Percentiles rank a stretch among this genome's conserved stretches.
Evolutionary conservation across 2,113 vertebrate species (phyloP).

Genomic region (Rhinopomastus cyanomelas): DNA sequence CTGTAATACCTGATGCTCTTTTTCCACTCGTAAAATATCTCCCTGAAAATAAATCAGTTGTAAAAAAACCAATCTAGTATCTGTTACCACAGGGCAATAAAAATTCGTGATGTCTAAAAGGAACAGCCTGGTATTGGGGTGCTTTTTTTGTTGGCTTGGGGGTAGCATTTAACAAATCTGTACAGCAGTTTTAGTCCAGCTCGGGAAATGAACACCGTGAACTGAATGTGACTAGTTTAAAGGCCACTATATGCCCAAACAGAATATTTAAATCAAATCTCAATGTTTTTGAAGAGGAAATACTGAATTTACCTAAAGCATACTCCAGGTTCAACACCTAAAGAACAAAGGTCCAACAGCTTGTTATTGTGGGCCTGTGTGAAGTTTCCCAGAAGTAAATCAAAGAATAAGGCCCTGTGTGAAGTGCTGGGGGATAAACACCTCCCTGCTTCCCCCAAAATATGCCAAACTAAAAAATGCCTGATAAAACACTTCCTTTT

Average conservation of each 20-base stretch:
- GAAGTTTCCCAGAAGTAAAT: not conserved
- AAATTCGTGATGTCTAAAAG: not conserved
- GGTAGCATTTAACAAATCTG: not conserved
- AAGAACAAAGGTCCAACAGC: not conserved
- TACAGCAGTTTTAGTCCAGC: not conserved
- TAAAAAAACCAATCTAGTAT: not conserved
- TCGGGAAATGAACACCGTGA: not conserved
- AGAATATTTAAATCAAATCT: not conserved
- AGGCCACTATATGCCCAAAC: not conserved
- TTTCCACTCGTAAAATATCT: conserved; percentile 80
- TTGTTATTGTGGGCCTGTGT: not conserved
- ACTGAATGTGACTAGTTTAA: not conserved
- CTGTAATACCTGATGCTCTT: conserved; percentile 67
- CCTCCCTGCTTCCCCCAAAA: not conserved
- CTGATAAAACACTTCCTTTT: not conserved
- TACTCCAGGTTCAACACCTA: not conserved
- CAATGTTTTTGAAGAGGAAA: not conserved
- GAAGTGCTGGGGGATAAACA: fast-evolving
- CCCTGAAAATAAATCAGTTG: conserved; percentile 73
- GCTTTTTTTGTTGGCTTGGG: not conserved
- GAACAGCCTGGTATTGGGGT: not conserved
- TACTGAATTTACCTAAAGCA: not conserved
- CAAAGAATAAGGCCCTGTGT: not conserved
- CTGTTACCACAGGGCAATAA: not conserved
- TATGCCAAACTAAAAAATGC: not conserved